Base-by-base conservation (phyloP, 2,797 vertebrate species). In the Acanthiza pusilla region DNA sequence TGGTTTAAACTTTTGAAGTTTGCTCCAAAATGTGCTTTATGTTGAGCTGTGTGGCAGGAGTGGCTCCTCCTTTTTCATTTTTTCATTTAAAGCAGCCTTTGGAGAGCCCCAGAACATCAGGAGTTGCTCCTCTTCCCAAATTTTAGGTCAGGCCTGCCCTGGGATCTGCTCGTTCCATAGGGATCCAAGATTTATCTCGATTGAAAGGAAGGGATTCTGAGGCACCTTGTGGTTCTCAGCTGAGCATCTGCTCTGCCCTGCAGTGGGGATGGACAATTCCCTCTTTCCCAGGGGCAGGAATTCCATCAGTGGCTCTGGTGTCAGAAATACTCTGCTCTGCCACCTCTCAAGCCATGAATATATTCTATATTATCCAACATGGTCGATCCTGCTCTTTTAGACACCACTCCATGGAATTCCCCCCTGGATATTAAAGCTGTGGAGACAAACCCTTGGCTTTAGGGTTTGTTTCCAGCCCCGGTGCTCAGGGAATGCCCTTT, bases 271-370 rank as follows among this genome's bases (percentile, higher is more conserved):
- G 61, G 3, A 12, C 2, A 57, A 21, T 71, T 51, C 68, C 29
- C 27, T 0, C 47, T 75, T 88, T 22, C 25, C 76, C 84, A 66
- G 53, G 3, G 61, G n/a, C 42, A 76, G 51, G 66, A 51, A 60
- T 92, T 87, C 55, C 66, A n/a, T 61, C 57, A 42, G 47, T 25
- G 27, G 43, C 80, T 75, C 76, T 0, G 0, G 2, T 38, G 53
- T 36, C 25, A 48, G 38, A 36, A 80, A 84, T 65, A 29, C 34
- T 87, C 38, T 42, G 47, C 14, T 68, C 50, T 12, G 50, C 6
- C 1, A 2, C 0, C 38, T 26, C 8, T 7, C 58, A 51, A 29
- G 22, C 48, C 30, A 0, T 4, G 58, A 17, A 8, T 22, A 1
- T 8, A 2, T 51, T n/a, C 62, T 5, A 5, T 23, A 1, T 53